Percentiles rank a stretch among this genome's conserved stretches.
Conservation (phyloP, 2,888 invertebrate species). For the Tinea semifulvella region DNA sequence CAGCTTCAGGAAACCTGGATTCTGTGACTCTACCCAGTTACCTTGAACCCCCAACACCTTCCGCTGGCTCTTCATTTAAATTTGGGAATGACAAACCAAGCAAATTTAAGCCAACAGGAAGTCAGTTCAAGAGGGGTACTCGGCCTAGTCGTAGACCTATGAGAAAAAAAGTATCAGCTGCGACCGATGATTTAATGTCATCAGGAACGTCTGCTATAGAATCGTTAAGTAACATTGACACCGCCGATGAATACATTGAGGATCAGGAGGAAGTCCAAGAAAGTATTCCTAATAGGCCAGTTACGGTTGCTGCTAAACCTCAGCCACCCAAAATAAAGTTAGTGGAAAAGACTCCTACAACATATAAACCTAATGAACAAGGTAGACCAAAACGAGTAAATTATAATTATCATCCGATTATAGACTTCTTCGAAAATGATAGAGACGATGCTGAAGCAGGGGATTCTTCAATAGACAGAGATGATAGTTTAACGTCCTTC, state of each 20-base stretch:
- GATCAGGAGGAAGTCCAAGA: slow-evolving; percentile 35
- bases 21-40: slow-evolving; percentile 52
- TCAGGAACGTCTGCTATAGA: slow-evolving; percentile 52
- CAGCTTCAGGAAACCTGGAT: slow-evolving; percentile 30
- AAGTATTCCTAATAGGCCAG: neutral
- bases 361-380: slow-evolving; percentile 28
- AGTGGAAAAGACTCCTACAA: slow-evolving; percentile 30
- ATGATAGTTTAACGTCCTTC: slow-evolving; percentile 37
- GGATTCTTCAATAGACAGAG: slow-evolving; percentile 47
- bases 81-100: slow-evolving; percentile 39
- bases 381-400: slow-evolving; percentile 67
- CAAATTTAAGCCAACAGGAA: slow-evolving; percentile 40
- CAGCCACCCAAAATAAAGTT: slow-evolving; percentile 43
- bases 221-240: slow-evolving; percentile 34
- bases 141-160: slow-evolving; percentile 51
- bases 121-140: slow-evolving; percentile 44
- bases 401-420: slow-evolving; percentile 85
- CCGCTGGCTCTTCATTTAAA: slow-evolving; percentile 40
- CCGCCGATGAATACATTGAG: slow-evolving; percentile 42
- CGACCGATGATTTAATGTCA: slow-evolving; percentile 47
- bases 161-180: slow-evolving; percentile 49
- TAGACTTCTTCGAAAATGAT: slow-evolving; percentile 75
- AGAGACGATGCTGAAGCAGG: slow-evolving; percentile 34
- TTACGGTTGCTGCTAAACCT: slow-evolving; percentile 30
- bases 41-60: slow-evolving; percentile 56